A percentile compares a stretch with the other conserved stretches of the same genome.
These are phyloP conservation scores for Leiothrix lutea DNA, from an alignment of 2,113 vertebrate genomes.

Conservation along the genomic window DNA sequence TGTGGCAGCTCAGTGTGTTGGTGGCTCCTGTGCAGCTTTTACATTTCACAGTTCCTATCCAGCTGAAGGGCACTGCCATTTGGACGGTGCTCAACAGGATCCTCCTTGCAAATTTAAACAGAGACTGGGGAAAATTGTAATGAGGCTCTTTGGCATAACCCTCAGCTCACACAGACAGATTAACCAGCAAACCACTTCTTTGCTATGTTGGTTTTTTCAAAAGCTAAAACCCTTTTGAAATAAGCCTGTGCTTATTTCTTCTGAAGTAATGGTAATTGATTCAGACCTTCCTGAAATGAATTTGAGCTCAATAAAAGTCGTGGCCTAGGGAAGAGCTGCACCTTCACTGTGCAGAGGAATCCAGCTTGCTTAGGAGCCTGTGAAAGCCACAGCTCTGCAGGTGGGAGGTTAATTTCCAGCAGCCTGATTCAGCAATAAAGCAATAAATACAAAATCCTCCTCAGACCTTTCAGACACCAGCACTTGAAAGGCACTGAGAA, in stretches of 20 bases:
- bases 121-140: neutral
- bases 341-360: neutral
- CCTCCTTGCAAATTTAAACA: neutral
- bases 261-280: neutral
- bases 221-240: neutral
- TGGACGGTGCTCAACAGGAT: neutral
- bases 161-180: neutral
- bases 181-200: neutral
- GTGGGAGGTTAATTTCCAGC: constrained; percentile 7
- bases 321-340: neutral
- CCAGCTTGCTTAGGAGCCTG: neutral
- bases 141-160: neutral
- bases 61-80: neutral
- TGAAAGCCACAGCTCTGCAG: neutral
- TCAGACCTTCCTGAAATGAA: neutral
- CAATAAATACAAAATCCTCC: neutral
- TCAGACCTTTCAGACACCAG: neutral
- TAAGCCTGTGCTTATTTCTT: neutral
- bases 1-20: neutral
- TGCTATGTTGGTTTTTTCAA: neutral
- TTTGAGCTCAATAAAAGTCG: neutral
- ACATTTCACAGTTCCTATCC: neutral
- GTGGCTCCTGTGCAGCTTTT: neutral
- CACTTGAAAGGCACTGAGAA: neutral
- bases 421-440: constrained; percentile 6